phyloP scores from a whole-genome alignment of 2,113 vertebrate species.

The Callipepla californica region DNA sequence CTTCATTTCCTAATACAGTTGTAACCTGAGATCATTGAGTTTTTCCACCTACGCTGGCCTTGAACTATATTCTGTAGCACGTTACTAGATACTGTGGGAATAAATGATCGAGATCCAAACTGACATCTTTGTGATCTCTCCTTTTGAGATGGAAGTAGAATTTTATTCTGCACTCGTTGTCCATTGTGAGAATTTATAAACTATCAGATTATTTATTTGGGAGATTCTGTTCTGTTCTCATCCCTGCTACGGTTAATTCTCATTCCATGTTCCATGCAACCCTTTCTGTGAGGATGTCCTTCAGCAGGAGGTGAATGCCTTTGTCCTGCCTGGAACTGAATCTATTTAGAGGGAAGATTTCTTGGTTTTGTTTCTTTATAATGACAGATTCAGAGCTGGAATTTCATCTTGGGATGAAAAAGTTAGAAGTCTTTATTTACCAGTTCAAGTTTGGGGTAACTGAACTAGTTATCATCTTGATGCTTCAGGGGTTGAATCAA shows the following conservation, averaged over 20 bases:
- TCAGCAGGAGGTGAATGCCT: not conserved
- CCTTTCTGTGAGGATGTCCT: not conserved
- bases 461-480: not conserved
- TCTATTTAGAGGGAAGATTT: not conserved
- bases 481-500: not conserved
- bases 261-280: not conserved
- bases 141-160: not conserved
- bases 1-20: slow-evolving; percentile 20
- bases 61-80: not conserved
- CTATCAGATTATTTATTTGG: not conserved
- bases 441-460: not conserved
- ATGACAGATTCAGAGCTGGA: not conserved
- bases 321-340: not conserved
- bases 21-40: not conserved
- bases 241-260: not conserved
- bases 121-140: not conserved
- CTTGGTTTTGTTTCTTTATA: not conserved
- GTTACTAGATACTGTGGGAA: not conserved
- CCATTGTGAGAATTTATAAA: no score
- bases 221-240: not conserved
- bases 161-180: not conserved
- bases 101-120: not conserved
- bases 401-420: not conserved
- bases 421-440: not conserved
- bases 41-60: not conserved